Base-by-base conservation (phyloP, 2,888 invertebrate genomes). In the Hymenopus coronatus region DNA sequence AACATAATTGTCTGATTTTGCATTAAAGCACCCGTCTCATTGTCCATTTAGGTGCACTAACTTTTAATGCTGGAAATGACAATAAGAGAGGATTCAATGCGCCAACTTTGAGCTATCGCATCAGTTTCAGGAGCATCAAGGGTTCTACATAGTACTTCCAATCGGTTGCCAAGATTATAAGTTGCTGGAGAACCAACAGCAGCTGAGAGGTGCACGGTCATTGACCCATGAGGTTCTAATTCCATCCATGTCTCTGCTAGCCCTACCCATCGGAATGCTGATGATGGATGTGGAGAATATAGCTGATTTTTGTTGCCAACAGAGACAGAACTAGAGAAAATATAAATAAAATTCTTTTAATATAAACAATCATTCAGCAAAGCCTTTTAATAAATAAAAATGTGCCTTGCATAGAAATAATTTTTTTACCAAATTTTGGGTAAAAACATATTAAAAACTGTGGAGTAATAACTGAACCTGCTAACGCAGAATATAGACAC, bases 151-250 rank as follows among this genome's bases (percentile, higher is more conserved):
- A 92, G 93, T n/a, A 95, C 92, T 91, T 95, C 94, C 92, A 96
- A 94, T 87, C 96, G 94, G 20, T 95, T 94, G 85, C 96, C 96
- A 90, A 96, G 94, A 91, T 96, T 95, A 92, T 96, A 96, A 9
- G 96, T 95, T 89, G 96, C 96, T 70, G 96, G 95, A 82, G 94
- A 93, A 40, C 95, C 94, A 91, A 96, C 94, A 90, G 95, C 94
- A 28, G 95, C 96, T 88, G 95, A 94, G 92, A 96, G 94, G 92
- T 94, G 93, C 91, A 96, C 94, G 91, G 94, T 94, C 91, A 94
- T 94, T 90, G 93, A 92, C 91, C 93, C 93, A 91, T 95, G 94
- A 91, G 95, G 94, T 91, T 94, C 93, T 91, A 96, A 92, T 54
- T 92, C 91, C 88, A 93, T 92, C 89, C 92, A 90, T 93, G 94